Evolutionary conservation across 2,113 vertebrate genomes (phyloP).

Genomic region (Aldabrachelys gigantea): DNA sequence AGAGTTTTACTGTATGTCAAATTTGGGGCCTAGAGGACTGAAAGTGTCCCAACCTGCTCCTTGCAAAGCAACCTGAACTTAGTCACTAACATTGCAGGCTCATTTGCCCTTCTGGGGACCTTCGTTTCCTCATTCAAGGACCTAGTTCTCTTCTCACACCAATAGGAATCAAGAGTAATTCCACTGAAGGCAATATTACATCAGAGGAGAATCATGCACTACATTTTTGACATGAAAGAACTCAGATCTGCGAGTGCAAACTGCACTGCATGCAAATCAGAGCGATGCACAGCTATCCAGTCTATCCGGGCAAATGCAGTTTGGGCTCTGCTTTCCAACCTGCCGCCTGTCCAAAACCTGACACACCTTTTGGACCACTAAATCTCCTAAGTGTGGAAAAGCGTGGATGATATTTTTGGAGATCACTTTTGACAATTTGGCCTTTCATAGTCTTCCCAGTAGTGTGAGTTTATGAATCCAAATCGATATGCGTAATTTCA

Average conservation of each 20-base stretch:
- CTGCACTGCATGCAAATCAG: slow-evolving; percentile 39
- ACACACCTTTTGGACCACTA: background rate
- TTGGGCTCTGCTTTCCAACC: background rate
- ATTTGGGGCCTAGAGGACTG: background rate
- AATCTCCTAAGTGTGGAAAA: background rate
- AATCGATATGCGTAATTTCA: slow-evolving; percentile 29
- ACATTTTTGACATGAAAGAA: background rate
- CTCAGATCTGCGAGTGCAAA: slow-evolving; percentile 27
- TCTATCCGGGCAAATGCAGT: slow-evolving; percentile 50
- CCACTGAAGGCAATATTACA: background rate
- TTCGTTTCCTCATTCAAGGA: background rate
- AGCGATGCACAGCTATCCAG: slow-evolving; percentile 44
- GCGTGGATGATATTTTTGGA: background rate
- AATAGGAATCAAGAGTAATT: background rate
- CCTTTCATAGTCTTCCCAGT: slow-evolving; percentile 8
- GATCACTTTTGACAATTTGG: background rate
- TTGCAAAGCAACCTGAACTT: background rate
- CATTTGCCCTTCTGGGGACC: background rate
- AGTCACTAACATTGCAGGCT: accelerated
- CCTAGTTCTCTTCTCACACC: background rate
- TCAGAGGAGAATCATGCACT: background rate
- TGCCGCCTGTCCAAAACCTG: background rate
- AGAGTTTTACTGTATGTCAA: background rate
- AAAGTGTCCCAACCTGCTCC: background rate
- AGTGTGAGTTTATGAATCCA: slow-evolving; percentile 2